Conservation (phyloP, 2,113 vertebrate genomes). For the Mungos mungo region DNA sequence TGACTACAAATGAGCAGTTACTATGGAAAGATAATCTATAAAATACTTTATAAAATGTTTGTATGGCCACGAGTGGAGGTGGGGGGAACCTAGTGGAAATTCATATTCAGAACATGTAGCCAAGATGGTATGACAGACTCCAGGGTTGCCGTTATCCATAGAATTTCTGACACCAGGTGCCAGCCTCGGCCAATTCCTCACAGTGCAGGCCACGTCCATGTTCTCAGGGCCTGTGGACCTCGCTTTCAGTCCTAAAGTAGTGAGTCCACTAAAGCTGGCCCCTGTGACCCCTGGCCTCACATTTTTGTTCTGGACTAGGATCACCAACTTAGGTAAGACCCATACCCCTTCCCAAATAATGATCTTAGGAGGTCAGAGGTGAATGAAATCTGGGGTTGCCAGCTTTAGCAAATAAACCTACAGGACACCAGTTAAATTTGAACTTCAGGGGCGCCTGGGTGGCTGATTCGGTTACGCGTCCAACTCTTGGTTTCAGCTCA, state of each 20-base stretch:
- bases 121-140: background rate
- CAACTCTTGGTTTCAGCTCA: too few species aligned
- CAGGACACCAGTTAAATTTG: background rate
- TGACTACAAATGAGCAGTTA: background rate
- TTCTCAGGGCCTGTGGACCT: background rate
- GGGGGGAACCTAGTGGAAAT: background rate
- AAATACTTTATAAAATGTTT: slow-evolving; percentile 29
- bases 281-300: background rate
- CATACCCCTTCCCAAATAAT: background rate
- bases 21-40: background rate
- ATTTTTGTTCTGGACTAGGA: background rate
- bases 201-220: background rate
- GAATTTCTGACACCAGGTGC: background rate
- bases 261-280: background rate
- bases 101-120: background rate
- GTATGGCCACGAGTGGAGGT: background rate
- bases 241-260: background rate
- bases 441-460: background rate
- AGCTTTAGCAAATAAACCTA: slow-evolving; percentile 29
- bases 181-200: background rate
- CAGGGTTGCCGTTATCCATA: background rate
- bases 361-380: background rate
- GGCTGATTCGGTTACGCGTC: too few species aligned
- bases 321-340: background rate
- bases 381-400: background rate